Base-by-base conservation (phyloP, 1,140 invertebrate species). In the Euglossa dilemma region DNA sequence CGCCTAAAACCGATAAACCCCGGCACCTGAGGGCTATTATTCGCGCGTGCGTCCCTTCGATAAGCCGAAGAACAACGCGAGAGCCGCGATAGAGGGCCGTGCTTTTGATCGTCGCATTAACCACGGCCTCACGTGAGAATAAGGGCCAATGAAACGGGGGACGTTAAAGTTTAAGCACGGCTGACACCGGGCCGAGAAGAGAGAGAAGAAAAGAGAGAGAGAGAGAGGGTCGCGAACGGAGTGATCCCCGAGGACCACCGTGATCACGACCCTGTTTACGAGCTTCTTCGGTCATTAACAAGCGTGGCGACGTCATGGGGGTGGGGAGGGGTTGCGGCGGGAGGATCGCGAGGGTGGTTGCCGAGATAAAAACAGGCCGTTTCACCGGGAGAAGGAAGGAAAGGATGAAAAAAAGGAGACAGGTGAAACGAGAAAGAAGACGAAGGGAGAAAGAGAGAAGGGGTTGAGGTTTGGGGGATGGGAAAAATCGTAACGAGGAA, bases 201-300 rank as follows among this genome's bases (percentile, higher is more conserved):
- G 16, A 16, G 14, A 6, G 0, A 16, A 28, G 59, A 1, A 14
- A 25, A 52, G 9, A 54, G 56, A 23, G 6, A 14, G 59, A 52
- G 9, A 54, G 56, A 23, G 28, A 78, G 74, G 75, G 25, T 6
- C 14, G 20, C 43, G 36, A 20, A 54, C 71, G 71, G 71, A 66
- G 85, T 67, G 75, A 87, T 87, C 83, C 78, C 77, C 14, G 74
- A 50, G 77, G 87, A 87, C 85, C 86, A 88, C 87, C 87, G 70
- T 64, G 86, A 86, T 75, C 75, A 84, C 81, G 81, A 81, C 28
- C 59, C 73, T 79, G 85, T 88, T 88, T 87, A 88, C 85, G 87
- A 87, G 82, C 77, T 85, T 88, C 86, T 64, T 63, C 83, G 86
- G 76, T 87, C 87, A 85, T 88, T 88, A 89, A 78, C 67, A 54